Percentiles rank a stretch among this genome's conserved stretches.
Conservation (phyloP, 2,888 invertebrate genomes). For the Drosophila kambysellisi region DNA sequence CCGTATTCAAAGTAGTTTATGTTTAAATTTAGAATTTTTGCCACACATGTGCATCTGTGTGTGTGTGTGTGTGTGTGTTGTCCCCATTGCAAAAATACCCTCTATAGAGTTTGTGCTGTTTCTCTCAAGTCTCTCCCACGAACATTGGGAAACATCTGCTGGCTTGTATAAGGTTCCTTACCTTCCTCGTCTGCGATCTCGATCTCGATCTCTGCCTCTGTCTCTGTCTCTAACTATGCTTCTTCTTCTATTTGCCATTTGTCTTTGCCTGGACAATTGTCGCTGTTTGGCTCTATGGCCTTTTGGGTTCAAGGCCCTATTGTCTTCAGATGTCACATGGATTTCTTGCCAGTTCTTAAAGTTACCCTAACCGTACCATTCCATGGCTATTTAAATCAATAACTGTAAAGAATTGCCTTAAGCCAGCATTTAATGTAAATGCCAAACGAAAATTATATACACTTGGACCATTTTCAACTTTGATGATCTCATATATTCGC, state of each 20-base stretch:
- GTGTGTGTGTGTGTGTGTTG: conserved; percentile 2
- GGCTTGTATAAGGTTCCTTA: conserved; percentile 36
- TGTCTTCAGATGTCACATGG: conserved; percentile 51
- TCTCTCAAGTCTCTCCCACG: conserved; percentile 50
- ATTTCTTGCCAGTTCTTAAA: conserved; percentile 43
- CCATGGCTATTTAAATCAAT: conserved; percentile 46
- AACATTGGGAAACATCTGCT: conserved; percentile 60
- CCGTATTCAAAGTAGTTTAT: conserved; percentile 42
- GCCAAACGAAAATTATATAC: conserved; percentile 53
- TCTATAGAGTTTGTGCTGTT: conserved; percentile 1
- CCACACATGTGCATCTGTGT: conserved; percentile 38
- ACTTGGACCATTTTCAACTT: background rate
- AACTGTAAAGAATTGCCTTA: conserved; percentile 53
- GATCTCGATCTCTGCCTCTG: conserved; percentile 6
- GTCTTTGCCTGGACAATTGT: conserved; percentile 65
- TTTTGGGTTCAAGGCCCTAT: conserved; percentile 56
- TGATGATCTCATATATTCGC: conserved; percentile 39
- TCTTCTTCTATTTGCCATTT: conserved; percentile 51
- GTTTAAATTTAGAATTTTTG: conserved; percentile 65
- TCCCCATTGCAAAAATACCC: conserved; percentile 46
- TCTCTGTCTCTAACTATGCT: background rate
- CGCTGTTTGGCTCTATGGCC: conserved; percentile 40
- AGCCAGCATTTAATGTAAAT: conserved; percentile 71
- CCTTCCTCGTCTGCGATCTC: conserved; percentile 13
- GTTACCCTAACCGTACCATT: conserved; percentile 27